Evolutionary conservation across 2,113 vertebrate species (phyloP), one percentile per base, ranked within the genome.

Genomic region (Myotis yumanensis): DNA sequence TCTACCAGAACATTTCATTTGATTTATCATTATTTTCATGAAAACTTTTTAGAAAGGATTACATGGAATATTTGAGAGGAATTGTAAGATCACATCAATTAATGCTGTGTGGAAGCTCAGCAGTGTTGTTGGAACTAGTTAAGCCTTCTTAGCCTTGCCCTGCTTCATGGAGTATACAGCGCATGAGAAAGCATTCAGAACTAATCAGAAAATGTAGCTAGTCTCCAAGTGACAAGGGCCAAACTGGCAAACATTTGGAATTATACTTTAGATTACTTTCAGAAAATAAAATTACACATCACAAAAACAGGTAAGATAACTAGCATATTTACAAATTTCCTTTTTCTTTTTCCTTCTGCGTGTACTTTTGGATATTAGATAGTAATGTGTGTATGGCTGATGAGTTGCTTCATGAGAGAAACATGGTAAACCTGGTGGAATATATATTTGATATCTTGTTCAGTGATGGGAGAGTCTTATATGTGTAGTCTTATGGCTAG

Each of bases 41-140:
- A 52, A 82, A 85, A 22, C 0, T 25, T 51, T 93, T 95, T 57
- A 75, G 71, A 93, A 90, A 90, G 15, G 14, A 76, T 84, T 35
- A 87, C 46, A 51, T 30, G 12, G 20, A 86, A 64, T 80, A 43
- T 79, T 73, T 52, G 9, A 37, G 46, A 37, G 3, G 12, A 12
- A 92, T 73, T 86, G 76, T 73, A 68, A 72, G 46, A 92, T 66
- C 51, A 40, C 4, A 37, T 35, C 32, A 76, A 80, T 46, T 5
- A 89, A 15, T 51, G 32, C 5, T 79, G 5, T 16, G 10, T 48
- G 62, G 64, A 71, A 30, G 17, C 32, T 43, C 16, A 57, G 0
- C 0, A 32, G 2, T 35, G 0, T 18, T 62, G 10, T 43, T 48
- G 48, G 37, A 81, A 23, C 5, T 3, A 57, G n/a, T 20, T 35